Evolutionary conservation across 1,140 invertebrate genomes (phyloP).

Genomic region (Lordiphosa mommai): DNA sequence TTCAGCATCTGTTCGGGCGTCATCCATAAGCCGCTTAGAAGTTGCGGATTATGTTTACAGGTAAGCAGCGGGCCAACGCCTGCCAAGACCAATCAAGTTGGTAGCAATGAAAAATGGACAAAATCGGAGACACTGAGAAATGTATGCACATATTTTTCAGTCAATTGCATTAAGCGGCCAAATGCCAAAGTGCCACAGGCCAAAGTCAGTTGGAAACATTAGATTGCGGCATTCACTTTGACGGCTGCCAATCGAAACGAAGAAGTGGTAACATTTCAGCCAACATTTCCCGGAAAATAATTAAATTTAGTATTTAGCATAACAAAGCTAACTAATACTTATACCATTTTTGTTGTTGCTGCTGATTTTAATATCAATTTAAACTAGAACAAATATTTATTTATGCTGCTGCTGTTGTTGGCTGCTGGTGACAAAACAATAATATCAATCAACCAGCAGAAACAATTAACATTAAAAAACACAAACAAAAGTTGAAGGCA

Average conservation of each 20-base stretch:
- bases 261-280: no score
- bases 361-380: conserved; percentile 15
- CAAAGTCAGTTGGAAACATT: conserved; percentile 17
- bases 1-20: not conserved
- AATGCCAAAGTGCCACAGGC: conserved; percentile 37
- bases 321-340: conserved; percentile 43
- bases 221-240: conserved; percentile 55
- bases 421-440: conserved; percentile 12
- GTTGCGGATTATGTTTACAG: no score
- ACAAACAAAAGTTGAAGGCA: conserved; percentile 7
- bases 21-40: no score
- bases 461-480: conserved; percentile 8
- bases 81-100: not conserved
- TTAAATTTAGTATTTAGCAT: conserved; percentile 46
- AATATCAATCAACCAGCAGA: conserved; percentile 24
- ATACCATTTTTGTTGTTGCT: no score
- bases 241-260: conserved; percentile 66
- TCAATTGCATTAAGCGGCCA: conserved; percentile 51
- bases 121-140: conserved; percentile 35
- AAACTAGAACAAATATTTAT: conserved; percentile 1
- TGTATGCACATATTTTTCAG: conserved; percentile 33
- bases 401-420: no score
- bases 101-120: conserved; percentile 44
- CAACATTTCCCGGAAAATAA: conserved; percentile 20
- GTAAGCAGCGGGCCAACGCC: not conserved